phyloP scores from a whole-genome alignment of 2,888 invertebrate genomes.

The Druceiella hillmani region DNA sequence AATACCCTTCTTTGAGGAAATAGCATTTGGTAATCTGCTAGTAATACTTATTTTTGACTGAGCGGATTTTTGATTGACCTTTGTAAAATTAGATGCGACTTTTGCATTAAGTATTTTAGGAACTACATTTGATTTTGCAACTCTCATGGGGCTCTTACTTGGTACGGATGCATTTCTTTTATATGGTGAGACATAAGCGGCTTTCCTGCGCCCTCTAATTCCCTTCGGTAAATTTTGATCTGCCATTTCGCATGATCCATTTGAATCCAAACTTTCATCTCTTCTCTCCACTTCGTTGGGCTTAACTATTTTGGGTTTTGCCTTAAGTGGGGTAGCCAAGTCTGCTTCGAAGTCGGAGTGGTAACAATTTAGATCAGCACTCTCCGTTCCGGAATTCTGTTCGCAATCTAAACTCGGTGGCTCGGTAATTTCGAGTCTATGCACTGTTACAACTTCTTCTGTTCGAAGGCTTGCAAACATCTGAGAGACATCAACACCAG shows the following conservation, averaged over 20 bases:
- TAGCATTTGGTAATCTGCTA: background rate
- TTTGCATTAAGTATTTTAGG: too few relatives aligned
- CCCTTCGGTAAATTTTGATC: slow-evolving; percentile 49
- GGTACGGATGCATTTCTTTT: slow-evolving; percentile 35
- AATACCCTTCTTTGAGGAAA: background rate
- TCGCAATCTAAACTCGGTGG: slow-evolving; percentile 53
- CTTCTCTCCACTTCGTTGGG: slow-evolving; percentile 37
- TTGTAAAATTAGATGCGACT: too few relatives aligned
- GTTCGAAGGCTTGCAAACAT: slow-evolving; percentile 33
- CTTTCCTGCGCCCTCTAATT: slow-evolving; percentile 62
- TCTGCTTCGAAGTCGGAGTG: slow-evolving; percentile 45
- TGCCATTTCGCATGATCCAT: slow-evolving; percentile 39
- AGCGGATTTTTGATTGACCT: too few relatives aligned
- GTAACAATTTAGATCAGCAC: slow-evolving; percentile 31
- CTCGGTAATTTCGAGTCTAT: too few relatives aligned
- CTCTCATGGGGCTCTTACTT: slow-evolving; percentile 34
- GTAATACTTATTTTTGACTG: background rate
- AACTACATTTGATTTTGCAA: too few relatives aligned
- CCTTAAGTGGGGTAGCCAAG: slow-evolving; percentile 30
- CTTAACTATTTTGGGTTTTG: slow-evolving; percentile 57
- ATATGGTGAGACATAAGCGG: slow-evolving; percentile 60
- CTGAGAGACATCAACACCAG: slow-evolving; percentile 28
- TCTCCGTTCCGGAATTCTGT: slow-evolving; percentile 53
- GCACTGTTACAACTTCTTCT: too few relatives aligned
- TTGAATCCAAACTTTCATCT: slow-evolving; percentile 43